A percentile compares a stretch with the other conserved stretches of the same genome.
These are phyloP conservation scores for Oxycera nigricornis DNA, from an alignment of 2,888 invertebrate species.

Conservation along the genomic window DNA sequence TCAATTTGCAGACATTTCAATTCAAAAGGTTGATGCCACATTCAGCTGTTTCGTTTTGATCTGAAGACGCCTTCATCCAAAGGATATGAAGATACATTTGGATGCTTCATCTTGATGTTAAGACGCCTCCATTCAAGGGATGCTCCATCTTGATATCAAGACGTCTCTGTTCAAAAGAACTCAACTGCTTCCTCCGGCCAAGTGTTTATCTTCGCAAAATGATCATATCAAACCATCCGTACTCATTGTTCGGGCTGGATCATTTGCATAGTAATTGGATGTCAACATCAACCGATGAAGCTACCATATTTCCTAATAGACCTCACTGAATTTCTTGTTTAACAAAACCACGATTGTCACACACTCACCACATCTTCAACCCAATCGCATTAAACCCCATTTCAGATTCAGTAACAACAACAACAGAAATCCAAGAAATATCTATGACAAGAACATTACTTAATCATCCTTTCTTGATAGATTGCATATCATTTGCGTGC, in stretches of 20 bases:
- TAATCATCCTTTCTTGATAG: constrained; percentile 18
- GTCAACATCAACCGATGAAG: constrained; percentile 18
- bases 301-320: constrained; percentile 12
- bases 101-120: too few species aligned
- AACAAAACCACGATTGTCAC: neutral
- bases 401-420: neutral
- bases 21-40: too few species aligned
- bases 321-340: neutral
- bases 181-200: too few species aligned
- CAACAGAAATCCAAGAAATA: neutral
- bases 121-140: too few species aligned
- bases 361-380: neutral
- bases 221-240: constrained; percentile 23
- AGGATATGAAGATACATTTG: too few species aligned
- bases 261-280: constrained; percentile 37
- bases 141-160: too few species aligned
- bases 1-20: too few species aligned
- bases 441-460: constrained; percentile 16
- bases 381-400: neutral
- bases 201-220: neutral
- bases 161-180: too few species aligned
- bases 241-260: neutral
- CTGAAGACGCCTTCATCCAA: too few species aligned
- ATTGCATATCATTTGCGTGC: neutral
- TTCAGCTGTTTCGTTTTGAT: too few species aligned